phyloP scores from a whole-genome alignment of 2,888 invertebrate genomes.

The Metalampra italica region DNA sequence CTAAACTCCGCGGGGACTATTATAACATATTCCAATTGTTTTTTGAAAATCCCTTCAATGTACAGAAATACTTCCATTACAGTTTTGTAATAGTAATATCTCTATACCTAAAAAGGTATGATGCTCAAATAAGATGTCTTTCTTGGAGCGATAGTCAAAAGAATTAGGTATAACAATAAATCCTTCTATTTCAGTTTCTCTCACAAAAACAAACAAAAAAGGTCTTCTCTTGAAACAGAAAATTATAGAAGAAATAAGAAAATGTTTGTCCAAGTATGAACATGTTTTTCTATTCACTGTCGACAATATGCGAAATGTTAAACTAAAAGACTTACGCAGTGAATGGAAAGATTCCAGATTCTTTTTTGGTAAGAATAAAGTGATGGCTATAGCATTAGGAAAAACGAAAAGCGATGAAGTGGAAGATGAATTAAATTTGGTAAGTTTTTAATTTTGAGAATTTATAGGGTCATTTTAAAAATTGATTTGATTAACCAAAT shows the following conservation, averaged over 20 bases:
- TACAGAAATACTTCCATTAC: too few species aligned
- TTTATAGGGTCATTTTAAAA: too few species aligned
- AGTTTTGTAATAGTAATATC: too few species aligned
- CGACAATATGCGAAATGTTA: conserved; percentile 94
- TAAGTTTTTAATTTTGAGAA: conserved; percentile 25
- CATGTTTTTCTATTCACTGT: conserved; percentile 93
- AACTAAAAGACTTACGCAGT: conserved; percentile 90
- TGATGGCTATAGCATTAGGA: conserved; percentile 95
- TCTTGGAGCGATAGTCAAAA: conserved; percentile 18
- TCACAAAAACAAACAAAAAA: conserved; percentile 96
- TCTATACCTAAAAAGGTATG: too few species aligned
- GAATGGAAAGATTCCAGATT: conserved; percentile 96
- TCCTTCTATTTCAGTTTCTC: conserved; percentile 85
- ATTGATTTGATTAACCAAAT: too few species aligned
- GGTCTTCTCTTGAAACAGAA: conserved; percentile 92
- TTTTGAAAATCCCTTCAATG: too few species aligned
- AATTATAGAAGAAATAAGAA: conserved; percentile 91
- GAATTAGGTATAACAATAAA: background rate
- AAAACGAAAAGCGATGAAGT: conserved; percentile 89
- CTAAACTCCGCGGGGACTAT: too few species aligned
- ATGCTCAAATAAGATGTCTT: too few species aligned
- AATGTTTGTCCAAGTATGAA: conserved; percentile 88
- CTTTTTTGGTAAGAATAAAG: conserved; percentile 98
- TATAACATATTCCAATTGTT: too few species aligned
- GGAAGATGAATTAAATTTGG: conserved; percentile 86